Evolutionary conservation across 2,113 vertebrate species (phyloP).

Genomic region (Manacus vitellinus): DNA sequence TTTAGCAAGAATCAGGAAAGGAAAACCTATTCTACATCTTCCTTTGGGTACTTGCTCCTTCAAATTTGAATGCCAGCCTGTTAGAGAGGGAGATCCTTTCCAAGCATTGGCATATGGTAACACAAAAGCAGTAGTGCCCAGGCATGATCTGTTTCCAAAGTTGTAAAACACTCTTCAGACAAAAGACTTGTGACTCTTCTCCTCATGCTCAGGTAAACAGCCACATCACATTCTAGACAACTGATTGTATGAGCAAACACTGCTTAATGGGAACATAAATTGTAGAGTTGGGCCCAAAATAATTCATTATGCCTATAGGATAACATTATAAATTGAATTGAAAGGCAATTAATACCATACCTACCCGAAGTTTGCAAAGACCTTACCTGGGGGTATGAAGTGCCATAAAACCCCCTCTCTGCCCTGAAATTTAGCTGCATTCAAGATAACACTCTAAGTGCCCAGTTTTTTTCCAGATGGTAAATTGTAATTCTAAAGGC

Average conservation of each 20-base stretch:
- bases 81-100: background rate
- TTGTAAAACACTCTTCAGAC: background rate
- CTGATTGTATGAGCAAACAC: background rate
- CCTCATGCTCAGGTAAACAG: background rate
- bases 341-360: background rate
- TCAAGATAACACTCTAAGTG: background rate
- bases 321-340: background rate
- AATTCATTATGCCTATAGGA: background rate
- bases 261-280: background rate
- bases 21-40: background rate
- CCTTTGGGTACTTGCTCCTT: background rate
- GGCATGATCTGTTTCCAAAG: background rate
- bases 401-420: background rate
- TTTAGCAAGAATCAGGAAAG: background rate
- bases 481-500: background rate
- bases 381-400: background rate
- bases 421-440: background rate
- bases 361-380: background rate
- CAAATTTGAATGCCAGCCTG: background rate
- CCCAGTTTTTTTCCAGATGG: background rate
- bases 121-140: background rate
- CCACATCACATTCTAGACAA: background rate
- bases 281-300: background rate
- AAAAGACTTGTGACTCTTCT: background rate
- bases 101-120: background rate